Conservation (phyloP, 2,888 invertebrate species). For the Punctoribates punctum region DNA sequence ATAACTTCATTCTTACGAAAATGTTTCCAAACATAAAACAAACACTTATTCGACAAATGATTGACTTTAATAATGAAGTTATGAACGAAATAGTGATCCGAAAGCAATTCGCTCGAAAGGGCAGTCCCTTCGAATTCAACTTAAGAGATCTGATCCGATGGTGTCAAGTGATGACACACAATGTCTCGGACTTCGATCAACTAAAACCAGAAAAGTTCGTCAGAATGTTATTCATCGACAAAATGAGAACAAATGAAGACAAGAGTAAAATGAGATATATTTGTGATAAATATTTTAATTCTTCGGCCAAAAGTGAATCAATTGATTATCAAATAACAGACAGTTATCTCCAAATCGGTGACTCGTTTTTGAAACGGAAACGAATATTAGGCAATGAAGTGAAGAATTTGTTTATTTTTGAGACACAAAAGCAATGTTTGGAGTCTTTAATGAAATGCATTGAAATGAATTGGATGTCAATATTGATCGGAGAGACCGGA, state of each 20-base stretch:
- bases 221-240: conserved; percentile 75
- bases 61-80: conserved; percentile 68
- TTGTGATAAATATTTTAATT: conserved; percentile 55
- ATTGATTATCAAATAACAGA: conserved; percentile 48
- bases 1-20: conserved; percentile 62
- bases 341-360: conserved; percentile 52
- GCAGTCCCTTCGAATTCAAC: conserved; percentile 96
- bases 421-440: conserved; percentile 57
- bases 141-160: conserved; percentile 88
- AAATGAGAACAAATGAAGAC: conserved; percentile 77
- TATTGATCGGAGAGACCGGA: conserved; percentile 73
- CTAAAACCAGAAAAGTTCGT: conserved; percentile 63
- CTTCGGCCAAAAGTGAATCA: conserved; percentile 50
- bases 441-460: conserved; percentile 80
- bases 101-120: conserved; percentile 62
- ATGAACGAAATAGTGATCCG: conserved; percentile 30
- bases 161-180: conserved; percentile 65
- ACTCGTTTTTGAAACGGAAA: conserved; percentile 50
- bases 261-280: conserved; percentile 63
- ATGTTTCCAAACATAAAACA: conserved; percentile 65
- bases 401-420: conserved; percentile 3
- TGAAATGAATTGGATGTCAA: conserved; percentile 85
- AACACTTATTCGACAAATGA: conserved; percentile 64
- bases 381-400: background rate
- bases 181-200: conserved; percentile 26